Conservation (phyloP, 2,797 vertebrate species). For the Muscicapa striata region DNA sequence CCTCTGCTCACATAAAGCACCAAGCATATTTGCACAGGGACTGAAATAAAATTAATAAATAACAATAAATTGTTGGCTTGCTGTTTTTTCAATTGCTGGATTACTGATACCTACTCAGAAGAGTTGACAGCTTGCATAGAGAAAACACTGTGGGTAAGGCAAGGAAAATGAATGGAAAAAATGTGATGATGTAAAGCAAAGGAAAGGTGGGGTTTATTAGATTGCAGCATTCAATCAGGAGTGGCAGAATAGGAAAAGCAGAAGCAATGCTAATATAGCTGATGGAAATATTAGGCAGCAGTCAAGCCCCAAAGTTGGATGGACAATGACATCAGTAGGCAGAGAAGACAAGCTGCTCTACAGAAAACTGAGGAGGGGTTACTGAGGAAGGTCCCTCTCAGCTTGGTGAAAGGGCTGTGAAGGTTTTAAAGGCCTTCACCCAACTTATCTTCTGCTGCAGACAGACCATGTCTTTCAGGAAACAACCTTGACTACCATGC, state of each 20-base stretch:
- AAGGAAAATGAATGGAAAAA: neutral
- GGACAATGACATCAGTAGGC: fast-evolving
- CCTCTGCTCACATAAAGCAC: neutral
- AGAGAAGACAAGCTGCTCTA: neutral
- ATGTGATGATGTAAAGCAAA: neutral
- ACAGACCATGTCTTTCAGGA: neutral
- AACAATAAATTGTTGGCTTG: neutral
- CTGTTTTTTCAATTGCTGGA: neutral
- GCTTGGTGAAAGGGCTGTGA: neutral
- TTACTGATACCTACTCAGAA: neutral
- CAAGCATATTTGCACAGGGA: neutral
- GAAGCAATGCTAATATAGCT: neutral
- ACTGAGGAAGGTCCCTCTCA: neutral
- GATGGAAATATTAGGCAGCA: neutral
- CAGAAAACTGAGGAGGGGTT: neutral
- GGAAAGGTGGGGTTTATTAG: neutral
- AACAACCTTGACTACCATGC: conserved; percentile 9
- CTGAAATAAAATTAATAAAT: neutral
- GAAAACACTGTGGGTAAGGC: neutral
- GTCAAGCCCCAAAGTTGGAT: neutral
- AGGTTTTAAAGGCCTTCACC: neutral
- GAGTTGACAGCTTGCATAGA: neutral
- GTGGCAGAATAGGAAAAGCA: neutral
- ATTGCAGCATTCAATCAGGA: neutral
- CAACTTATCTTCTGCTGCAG: neutral